A percentile compares a stretch with the other conserved stretches of the same genome.
Conservation (phyloP, 1,140 invertebrate genomes). For the Drosophila virilis region DNA sequence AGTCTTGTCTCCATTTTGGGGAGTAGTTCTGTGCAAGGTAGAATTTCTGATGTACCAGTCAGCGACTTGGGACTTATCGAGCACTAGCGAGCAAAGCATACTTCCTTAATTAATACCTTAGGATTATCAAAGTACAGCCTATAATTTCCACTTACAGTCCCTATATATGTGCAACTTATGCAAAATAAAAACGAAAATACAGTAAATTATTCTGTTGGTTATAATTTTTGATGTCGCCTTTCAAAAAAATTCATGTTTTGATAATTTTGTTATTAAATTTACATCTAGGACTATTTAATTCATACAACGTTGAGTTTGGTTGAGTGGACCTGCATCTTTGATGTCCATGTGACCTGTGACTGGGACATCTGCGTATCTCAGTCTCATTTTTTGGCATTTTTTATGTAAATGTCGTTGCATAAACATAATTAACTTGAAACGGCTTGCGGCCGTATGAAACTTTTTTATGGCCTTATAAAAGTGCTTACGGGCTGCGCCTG, state of each 20-base stretch:
- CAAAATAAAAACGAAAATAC: conserved; percentile 44
- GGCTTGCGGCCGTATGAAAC: conserved; percentile 60
- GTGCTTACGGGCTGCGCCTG: conserved; percentile 42
- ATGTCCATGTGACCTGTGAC: conserved; percentile 39
- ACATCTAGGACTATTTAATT: conserved; percentile 72
- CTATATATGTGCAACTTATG: conserved; percentile 32
- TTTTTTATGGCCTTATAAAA: conserved; percentile 72
- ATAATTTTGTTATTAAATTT: conserved; percentile 77
- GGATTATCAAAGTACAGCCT: not conserved
- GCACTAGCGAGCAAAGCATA: not conserved
- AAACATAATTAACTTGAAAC: conserved; percentile 73
- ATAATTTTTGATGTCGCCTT: conserved; percentile 17
- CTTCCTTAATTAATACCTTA: not conserved
- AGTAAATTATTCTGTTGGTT: conserved; percentile 14
- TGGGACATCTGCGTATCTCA: not conserved
- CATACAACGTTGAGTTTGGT: conserved; percentile 40
- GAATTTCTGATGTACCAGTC: too few species aligned
- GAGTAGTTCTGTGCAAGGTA: too few species aligned
- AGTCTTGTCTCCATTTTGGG: too few species aligned
- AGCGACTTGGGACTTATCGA: not conserved
- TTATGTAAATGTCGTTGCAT: conserved; percentile 72
- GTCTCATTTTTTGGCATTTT: conserved; percentile 46
- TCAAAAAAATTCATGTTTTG: conserved; percentile 59
- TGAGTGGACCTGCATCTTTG: conserved; percentile 36
- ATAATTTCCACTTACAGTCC: not conserved